Evolutionary conservation across 1,140 invertebrate species (phyloP), one percentile per base, ranked within the genome.

Genomic region (Idris sp.): DNA sequence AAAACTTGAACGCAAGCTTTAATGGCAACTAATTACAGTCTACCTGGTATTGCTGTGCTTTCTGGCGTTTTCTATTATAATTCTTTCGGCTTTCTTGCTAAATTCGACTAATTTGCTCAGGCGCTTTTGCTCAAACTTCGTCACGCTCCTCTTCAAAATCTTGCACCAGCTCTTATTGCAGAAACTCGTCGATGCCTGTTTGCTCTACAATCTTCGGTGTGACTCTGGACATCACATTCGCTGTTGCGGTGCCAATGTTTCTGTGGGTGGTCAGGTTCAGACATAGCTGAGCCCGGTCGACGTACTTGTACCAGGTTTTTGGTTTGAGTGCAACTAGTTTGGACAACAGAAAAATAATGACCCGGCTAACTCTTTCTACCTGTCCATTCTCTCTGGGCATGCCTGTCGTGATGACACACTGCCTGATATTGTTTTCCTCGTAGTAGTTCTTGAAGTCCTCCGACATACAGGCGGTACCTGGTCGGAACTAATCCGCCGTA

Each of bases 401-500:
- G 15, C 35, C 35, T 3, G 35, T 38, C 1, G 35, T 38, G 2
- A 46, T 38, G 0, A 65, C 26, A 0, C 56, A 10, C 61, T 83
- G 81, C 8, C 65, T n/a, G 11, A 85, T 83, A 13, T 72, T 54
- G 41, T 84, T 65, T 5, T 71, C 30, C 4, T 58, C 9, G 18
- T 61, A 76, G 35, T 62, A 81, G 18, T 51, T 13, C 13, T 53
- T 7, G 25, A 82, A 83, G 2, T 30, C 36, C 0, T 51, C 56
- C 4, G 43, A 53, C 2, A 58, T 81, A 43, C 77, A 83, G 0
- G 54, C 58, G 4, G 44, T 61, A 8, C 77, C 76, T 44, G 33
- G 43, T 84, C 81, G 0, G 69, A 67, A 0, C 84, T 74, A 6
- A 84, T 80, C 43, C 71, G 14, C n/a, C 48, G 4, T 7, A 73